Base-by-base conservation (phyloP, 2,797 vertebrate genomes). In the Chaunax sp. region DNA sequence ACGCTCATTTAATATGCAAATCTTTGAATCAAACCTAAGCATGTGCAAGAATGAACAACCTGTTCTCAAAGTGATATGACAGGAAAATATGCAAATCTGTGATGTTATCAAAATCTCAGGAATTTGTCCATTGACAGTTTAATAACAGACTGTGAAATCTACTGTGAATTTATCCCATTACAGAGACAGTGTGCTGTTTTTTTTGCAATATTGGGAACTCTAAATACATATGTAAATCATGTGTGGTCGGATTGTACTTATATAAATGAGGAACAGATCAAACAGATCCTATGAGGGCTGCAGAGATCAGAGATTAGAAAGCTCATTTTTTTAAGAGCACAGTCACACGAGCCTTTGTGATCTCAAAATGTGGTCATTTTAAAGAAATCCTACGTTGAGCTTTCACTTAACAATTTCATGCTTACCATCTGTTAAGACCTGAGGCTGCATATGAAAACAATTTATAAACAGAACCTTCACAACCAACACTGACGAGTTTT, bases 1-100 rank as follows among this genome's bases (percentile, higher is more conserved):
- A 76, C 58, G 8, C 75, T 66, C 26, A 64, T 78, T 75, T 67
- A 28, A 58, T 69, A 72, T 76, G 69, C 30, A 77, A 77, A 81
- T 77, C 67, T 72, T 59, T 53, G 51, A 74, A 71, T 77, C 64
- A 51, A 30, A 44, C 72, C 64, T 70, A 57, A 77, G 57, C 26
- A 55, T 19, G 14, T 51, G 45, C 15, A 14, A 69, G 20, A 35
- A 51, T 19, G 62, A 50, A 55, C 43, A 66, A 45, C 53, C 45
- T 26, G 16, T 2, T 52, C 60, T 47, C 16, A 69, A 57, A 65
- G 74, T 58, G 26, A 50, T 58, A 51, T 56, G 28, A 35, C 5
- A 19, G 13, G 47, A 47, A 59, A 61, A 74, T 54, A 55, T 73
- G 62, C 19, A 52, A 79, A 75, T 77, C 55, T 72, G 26, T 15